Evolutionary conservation across 2,797 vertebrate species (phyloP).

Genomic region (Champsocephalus esox): DNA sequence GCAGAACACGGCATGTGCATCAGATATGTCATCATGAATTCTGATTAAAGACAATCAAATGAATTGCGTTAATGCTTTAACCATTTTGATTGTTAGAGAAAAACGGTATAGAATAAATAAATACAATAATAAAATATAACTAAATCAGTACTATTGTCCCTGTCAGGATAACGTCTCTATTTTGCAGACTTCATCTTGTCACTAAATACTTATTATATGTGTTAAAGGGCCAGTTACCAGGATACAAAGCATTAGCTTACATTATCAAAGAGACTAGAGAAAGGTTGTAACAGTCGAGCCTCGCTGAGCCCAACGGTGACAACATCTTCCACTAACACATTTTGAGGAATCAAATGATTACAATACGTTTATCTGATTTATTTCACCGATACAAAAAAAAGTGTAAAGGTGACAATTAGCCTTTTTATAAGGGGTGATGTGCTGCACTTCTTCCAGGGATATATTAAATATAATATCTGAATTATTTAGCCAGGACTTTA

Average conservation of each 20-base stretch:
- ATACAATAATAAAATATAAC: background rate
- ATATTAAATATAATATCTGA: background rate
- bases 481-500: background rate
- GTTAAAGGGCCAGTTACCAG: too few species aligned
- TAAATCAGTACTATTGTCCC: background rate
- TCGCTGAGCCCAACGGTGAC: too few species aligned
- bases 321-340: too few species aligned
- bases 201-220: too few species aligned
- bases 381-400: background rate
- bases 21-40: background rate
- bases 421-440: background rate
- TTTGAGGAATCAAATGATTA: too few species aligned
- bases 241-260: too few species aligned
- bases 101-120: background rate
- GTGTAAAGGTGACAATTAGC: background rate
- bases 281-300: too few species aligned
- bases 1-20: background rate
- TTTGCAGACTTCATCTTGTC: too few species aligned
- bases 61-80: background rate
- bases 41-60: constrained; percentile 11
- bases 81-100: background rate
- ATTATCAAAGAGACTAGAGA: too few species aligned
- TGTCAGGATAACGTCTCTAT: too few species aligned
- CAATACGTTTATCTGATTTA: too few species aligned
- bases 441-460: background rate